phyloP scores from a whole-genome alignment of 2,797 vertebrate species.

The Staurois parvus region DNA sequence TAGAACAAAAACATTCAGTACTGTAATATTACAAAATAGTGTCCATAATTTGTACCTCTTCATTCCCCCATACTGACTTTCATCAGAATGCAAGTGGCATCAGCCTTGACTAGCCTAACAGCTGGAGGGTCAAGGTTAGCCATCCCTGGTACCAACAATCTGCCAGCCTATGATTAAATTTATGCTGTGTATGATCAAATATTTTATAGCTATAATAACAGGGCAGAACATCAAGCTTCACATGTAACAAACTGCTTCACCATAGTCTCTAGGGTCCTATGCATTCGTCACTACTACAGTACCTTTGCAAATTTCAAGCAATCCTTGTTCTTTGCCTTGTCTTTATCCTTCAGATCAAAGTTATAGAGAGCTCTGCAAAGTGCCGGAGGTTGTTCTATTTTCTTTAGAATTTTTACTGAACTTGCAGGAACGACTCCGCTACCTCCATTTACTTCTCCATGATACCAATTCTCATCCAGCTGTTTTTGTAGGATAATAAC shows the following conservation, averaged over 20 bases:
- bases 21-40: not conserved
- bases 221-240: not conserved
- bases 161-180: constrained; percentile 15
- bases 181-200: constrained; percentile 22
- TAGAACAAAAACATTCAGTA: not conserved
- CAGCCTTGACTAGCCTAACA: constrained; percentile 21
- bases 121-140: constrained; percentile 23
- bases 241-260: not conserved
- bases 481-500: constrained; percentile 76
- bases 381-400: constrained; percentile 76
- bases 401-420: constrained; percentile 77
- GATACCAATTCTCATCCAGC: constrained; percentile 83
- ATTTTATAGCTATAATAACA: constrained; percentile 3
- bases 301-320: constrained; percentile 88
- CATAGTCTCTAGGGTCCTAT: not conserved
- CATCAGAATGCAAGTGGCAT: constrained; percentile 13
- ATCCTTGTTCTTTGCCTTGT: constrained; percentile 78
- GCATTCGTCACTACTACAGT: constrained; percentile 15
- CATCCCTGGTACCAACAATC: constrained; percentile 4
- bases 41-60: not conserved
- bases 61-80: not conserved
- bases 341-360: constrained; percentile 81
- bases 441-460: constrained; percentile 77
- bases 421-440: constrained; percentile 75
- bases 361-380: constrained; percentile 86